These are phyloP conservation scores for Xiphophorus maculatus DNA, from an alignment of 2,113 vertebrate species.

Conservation along the genomic window DNA sequence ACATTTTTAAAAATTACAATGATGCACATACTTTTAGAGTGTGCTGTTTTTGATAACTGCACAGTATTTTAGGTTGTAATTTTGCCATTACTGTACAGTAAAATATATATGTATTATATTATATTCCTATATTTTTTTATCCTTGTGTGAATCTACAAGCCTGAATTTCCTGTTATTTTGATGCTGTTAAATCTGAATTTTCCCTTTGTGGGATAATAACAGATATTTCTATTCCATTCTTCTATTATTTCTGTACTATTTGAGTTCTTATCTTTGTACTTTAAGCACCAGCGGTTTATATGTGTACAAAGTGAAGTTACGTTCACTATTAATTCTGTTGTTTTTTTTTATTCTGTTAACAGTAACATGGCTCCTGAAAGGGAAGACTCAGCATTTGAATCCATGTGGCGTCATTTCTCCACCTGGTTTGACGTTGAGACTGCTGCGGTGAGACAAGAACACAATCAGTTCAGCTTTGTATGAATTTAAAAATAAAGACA, in stretches of 20 bases:
- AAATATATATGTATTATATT: too few species aligned
- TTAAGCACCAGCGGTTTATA: not conserved
- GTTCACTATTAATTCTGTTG: not conserved
- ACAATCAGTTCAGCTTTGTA: not conserved
- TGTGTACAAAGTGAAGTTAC: not conserved
- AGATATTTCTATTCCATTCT: not conserved
- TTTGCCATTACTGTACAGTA: too few species aligned
- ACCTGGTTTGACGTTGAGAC: slow-evolving; percentile 69
- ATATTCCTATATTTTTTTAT: too few species aligned
- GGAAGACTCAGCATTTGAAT: not conserved
- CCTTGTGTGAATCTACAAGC: too few species aligned
- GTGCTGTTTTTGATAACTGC: too few species aligned
- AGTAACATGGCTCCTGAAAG: slow-evolving; percentile 56
- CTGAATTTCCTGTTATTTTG: too few species aligned
- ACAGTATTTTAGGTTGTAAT: too few species aligned
- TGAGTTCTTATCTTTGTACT: not conserved
- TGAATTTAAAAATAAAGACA: not conserved
- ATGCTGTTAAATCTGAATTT: too few species aligned
- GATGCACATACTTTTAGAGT: too few species aligned
- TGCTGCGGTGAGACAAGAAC: slow-evolving; percentile 68
- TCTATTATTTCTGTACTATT: not conserved
- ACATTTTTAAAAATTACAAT: too few species aligned
- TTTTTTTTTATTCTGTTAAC: not conserved
- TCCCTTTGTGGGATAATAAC: too few species aligned
- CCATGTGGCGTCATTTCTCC: slow-evolving; percentile 39